Percentiles rank a stretch among this genome's conserved stretches.
Conservation (phyloP, 2,888 invertebrate genomes). For the Melanotus villosus region DNA sequence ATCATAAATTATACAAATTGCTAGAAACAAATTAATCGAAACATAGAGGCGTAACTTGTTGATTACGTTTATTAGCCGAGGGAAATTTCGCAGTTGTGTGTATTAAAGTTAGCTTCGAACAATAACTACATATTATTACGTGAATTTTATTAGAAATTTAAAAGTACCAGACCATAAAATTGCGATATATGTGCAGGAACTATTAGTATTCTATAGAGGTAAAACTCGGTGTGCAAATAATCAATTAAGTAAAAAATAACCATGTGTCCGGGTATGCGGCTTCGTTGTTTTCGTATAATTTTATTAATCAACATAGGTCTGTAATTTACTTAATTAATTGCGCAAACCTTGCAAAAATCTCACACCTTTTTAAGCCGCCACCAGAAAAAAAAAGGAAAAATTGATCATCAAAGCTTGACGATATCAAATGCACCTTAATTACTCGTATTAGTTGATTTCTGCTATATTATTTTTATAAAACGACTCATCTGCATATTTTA, state of each 20-base stretch:
- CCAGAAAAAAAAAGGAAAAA: no score
- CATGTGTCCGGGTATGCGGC: background rate
- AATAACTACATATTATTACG: conserved; percentile 22
- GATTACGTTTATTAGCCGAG: conserved; percentile 33
- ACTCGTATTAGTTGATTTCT: background rate
- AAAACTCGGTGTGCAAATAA: conserved; percentile 31
- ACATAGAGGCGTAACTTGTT: conserved; percentile 37
- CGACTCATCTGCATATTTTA: background rate
- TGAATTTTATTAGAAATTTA: conserved; percentile 36
- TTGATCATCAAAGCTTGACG: conserved; percentile 26
- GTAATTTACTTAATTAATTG: conserved; percentile 38
- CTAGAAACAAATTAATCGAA: conserved; percentile 41
- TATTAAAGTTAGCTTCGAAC: conserved; percentile 29
- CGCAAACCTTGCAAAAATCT: conserved; percentile 27
- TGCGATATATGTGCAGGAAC: conserved; percentile 28
- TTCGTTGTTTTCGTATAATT: conserved; percentile 21
- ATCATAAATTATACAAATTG: conserved; percentile 40
- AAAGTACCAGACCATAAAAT: conserved; percentile 43
- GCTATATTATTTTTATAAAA: background rate
- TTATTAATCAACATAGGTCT: conserved; percentile 19
- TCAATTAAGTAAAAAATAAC: conserved; percentile 29
- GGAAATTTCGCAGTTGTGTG: conserved; percentile 16
- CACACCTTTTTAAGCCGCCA: conserved; percentile 27
- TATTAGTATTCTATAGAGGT: conserved; percentile 7
- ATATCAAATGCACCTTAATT: conserved; percentile 27